Evolutionary conservation across 2,888 invertebrate species (phyloP).

Genomic region (Drosophila imparisetae): DNA sequence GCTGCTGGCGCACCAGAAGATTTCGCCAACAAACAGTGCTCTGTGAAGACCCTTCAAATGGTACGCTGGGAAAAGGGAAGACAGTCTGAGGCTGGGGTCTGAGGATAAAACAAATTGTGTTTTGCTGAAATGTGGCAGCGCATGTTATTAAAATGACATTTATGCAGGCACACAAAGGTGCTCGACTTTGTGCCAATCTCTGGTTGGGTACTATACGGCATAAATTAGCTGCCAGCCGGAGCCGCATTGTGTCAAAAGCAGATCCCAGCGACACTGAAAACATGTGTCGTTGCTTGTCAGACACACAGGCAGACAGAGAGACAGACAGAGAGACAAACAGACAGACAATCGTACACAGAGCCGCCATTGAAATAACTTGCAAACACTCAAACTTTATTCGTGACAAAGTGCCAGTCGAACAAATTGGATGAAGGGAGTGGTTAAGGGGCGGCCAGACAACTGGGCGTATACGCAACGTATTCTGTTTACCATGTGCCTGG

Average conservation of each 20-base stretch:
- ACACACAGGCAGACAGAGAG: slow-evolving; percentile 23
- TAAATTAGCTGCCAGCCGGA: slow-evolving; percentile 63
- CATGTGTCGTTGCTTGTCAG: slow-evolving; percentile 63
- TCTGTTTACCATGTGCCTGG: slow-evolving; percentile 50
- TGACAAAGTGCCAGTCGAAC: slow-evolving; percentile 53
- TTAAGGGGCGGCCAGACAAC: slow-evolving; percentile 23
- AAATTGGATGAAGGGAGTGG: slow-evolving; percentile 10
- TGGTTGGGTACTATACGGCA: slow-evolving; percentile 43
- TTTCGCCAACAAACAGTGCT: slow-evolving; percentile 16
- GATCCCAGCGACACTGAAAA: slow-evolving; percentile 54
- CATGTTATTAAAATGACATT: slow-evolving; percentile 67
- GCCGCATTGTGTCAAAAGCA: slow-evolving; percentile 58
- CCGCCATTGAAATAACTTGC: slow-evolving; percentile 66
- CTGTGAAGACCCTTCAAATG: background rate
- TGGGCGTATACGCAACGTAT: slow-evolving; percentile 60
- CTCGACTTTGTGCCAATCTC: slow-evolving; percentile 30
- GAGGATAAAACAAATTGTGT: slow-evolving; percentile 12
- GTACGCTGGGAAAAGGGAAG: background rate
- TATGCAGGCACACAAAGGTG: slow-evolving; percentile 62
- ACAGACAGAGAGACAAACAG: slow-evolving; percentile 1
- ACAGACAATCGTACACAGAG: slow-evolving; percentile 30
- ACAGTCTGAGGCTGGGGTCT: background rate
- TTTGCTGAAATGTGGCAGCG: slow-evolving; percentile 36
- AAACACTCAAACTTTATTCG: slow-evolving; percentile 60
- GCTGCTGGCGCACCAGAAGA: background rate